Evolutionary conservation across 2,797 vertebrate species (phyloP).

Genomic region (Paramormyrops hopkinsi): DNA sequence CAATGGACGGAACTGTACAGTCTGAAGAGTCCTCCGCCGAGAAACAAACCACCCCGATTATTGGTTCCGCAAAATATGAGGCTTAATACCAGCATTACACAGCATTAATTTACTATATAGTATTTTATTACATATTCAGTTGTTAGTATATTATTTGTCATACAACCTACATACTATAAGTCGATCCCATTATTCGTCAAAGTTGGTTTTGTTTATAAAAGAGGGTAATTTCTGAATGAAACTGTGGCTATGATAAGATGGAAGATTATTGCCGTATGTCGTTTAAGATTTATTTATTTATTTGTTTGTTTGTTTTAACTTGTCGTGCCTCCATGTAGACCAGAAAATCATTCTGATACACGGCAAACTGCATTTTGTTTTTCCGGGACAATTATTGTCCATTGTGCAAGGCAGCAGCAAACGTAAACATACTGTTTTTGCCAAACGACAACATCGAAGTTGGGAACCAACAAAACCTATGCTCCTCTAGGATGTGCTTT

Average conservation of each 20-base stretch:
- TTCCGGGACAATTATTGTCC: neutral
- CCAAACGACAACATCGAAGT: neutral
- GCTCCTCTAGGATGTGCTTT: neutral
- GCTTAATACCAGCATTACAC: neutral
- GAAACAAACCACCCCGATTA: neutral
- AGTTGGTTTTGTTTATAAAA: neutral
- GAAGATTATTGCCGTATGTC: neutral
- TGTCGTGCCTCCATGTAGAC: neutral
- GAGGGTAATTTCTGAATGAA: neutral
- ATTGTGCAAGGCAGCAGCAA: neutral
- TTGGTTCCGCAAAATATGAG: neutral
- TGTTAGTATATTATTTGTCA: neutral
- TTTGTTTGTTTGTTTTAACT: neutral
- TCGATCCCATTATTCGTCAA: neutral
- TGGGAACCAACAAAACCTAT: neutral
- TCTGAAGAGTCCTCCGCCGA: neutral
- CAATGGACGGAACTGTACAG: neutral
- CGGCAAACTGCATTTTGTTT: neutral
- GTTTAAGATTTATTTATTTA: neutral
- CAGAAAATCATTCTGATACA: neutral
- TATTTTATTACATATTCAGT: neutral
- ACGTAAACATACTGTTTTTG: neutral
- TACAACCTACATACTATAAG: neutral
- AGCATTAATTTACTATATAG: neutral
- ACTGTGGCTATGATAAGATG: neutral